These are phyloP conservation scores for Gymnodraco acuticeps DNA, from an alignment of 2,797 vertebrate species.

Conservation along the genomic window DNA sequence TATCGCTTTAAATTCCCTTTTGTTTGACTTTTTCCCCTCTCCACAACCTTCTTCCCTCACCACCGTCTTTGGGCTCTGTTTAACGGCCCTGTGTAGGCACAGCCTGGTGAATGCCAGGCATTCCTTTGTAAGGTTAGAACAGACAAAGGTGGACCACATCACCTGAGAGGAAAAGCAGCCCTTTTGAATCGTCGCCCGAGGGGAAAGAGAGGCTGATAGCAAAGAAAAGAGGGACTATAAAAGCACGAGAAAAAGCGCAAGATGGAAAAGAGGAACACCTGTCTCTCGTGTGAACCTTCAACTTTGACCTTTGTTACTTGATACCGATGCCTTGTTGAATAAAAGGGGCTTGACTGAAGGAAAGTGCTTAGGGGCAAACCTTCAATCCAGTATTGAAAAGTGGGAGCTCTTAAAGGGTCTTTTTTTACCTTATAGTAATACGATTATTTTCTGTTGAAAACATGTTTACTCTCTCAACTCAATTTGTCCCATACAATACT, in stretches of 20 bases:
- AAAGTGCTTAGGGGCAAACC: constrained; percentile 30
- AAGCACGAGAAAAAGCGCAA: constrained; percentile 36
- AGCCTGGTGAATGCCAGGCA: constrained; percentile 79
- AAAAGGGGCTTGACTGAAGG: constrained; percentile 35
- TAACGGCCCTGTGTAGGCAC: constrained; percentile 48
- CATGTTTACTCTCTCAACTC: constrained; percentile 27
- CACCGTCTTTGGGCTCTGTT: constrained; percentile 32
- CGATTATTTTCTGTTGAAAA: constrained; percentile 42
- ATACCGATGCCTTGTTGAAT: constrained; percentile 52
- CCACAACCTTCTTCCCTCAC: constrained; percentile 22
- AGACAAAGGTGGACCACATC: constrained; percentile 79
- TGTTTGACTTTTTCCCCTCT: background rate
- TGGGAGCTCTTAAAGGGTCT: background rate
- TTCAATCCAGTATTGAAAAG: constrained; percentile 20
- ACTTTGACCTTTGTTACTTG: constrained; percentile 60
- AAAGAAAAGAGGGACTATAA: constrained; percentile 55
- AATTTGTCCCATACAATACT: constrained; percentile 33
- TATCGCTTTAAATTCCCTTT: constrained; percentile 20
- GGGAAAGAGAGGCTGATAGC: constrained; percentile 46
- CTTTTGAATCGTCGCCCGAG: constrained; percentile 67
- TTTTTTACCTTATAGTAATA: constrained; percentile 27
- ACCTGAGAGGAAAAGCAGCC: constrained; percentile 75
- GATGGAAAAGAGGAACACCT: constrained; percentile 58
- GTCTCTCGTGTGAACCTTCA: constrained; percentile 64
- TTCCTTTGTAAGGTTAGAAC: constrained; percentile 84